Conservation (phyloP, 1,140 invertebrate genomes). For the Lucilia cuprina region DNA sequence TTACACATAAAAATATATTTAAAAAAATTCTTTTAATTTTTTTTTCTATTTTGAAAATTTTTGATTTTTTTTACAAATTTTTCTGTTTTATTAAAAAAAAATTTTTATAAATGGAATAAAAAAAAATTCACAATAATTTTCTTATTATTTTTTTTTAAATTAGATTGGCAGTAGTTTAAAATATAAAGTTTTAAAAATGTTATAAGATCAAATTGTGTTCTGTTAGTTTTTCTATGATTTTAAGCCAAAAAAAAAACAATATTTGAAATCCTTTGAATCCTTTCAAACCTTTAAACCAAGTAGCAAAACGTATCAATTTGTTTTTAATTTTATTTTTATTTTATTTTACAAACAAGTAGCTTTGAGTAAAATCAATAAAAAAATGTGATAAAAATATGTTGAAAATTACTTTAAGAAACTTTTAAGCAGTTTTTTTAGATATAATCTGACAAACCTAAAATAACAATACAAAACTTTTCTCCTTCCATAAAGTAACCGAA, state of each 20-base stretch:
- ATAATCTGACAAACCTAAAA: no score
- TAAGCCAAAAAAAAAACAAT: no score
- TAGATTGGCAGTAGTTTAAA: background rate
- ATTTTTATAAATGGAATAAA: background rate
- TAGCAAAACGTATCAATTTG: background rate
- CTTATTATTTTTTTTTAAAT: background rate
- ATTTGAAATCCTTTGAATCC: background rate
- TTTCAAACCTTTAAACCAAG: background rate
- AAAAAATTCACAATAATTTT: slow-evolving; percentile 1
- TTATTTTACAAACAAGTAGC: background rate
- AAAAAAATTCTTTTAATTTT: background rate
- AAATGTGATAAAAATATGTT: slow-evolving; percentile 6
- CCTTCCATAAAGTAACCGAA: no score
- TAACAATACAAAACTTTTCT: no score
- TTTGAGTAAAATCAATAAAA: background rate
- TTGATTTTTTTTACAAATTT: background rate
- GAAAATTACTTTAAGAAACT: no score
- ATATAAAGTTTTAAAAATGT: background rate
- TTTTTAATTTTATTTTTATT: background rate
- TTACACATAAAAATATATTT: background rate
- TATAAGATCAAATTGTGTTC: background rate
- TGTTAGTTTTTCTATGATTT: background rate
- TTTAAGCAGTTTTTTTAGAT: no score
- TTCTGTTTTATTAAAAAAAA: background rate
- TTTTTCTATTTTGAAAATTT: background rate